These are phyloP conservation scores for Henricia sp. DNA, from an alignment of 53 echinoderm and acorn worm genomes.

Conservation along the genomic window DNA sequence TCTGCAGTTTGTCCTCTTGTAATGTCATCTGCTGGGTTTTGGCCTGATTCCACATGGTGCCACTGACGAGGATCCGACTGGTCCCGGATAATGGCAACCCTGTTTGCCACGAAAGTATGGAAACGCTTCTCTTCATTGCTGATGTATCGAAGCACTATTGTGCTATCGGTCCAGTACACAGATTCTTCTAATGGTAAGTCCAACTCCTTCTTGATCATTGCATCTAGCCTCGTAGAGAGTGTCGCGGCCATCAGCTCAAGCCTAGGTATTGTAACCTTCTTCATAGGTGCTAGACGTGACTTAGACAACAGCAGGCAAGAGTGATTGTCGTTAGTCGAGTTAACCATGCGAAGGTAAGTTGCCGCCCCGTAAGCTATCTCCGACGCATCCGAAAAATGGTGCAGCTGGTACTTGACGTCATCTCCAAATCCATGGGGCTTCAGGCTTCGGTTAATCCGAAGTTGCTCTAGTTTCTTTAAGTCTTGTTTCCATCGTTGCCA, in stretches of 20 bases:
- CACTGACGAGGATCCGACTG: constrained; percentile 43
- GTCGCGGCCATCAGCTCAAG: constrained; percentile 67
- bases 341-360: no score
- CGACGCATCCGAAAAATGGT: no score
- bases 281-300: constrained; percentile 61
- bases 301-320: neutral
- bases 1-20: constrained; percentile 36
- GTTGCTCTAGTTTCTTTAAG: no score
- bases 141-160: constrained; percentile 62
- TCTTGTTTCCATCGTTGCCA: no score
- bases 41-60: constrained; percentile 14
- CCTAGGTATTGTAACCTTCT: constrained; percentile 67
- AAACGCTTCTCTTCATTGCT: constrained; percentile 40
- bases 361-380: no score
- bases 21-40: constrained; percentile 30
- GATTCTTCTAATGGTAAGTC: constrained; percentile 58
- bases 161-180: constrained; percentile 61
- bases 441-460: no score
- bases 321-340: neutral
- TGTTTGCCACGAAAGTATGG: constrained; percentile 64
- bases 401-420: no score
- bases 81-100: constrained; percentile 44
- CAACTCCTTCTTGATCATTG: constrained; percentile 60
- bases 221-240: constrained; percentile 57
- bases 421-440: no score